Conservation (phyloP, 2,113 vertebrate species). For the Megaceryle maxima region DNA sequence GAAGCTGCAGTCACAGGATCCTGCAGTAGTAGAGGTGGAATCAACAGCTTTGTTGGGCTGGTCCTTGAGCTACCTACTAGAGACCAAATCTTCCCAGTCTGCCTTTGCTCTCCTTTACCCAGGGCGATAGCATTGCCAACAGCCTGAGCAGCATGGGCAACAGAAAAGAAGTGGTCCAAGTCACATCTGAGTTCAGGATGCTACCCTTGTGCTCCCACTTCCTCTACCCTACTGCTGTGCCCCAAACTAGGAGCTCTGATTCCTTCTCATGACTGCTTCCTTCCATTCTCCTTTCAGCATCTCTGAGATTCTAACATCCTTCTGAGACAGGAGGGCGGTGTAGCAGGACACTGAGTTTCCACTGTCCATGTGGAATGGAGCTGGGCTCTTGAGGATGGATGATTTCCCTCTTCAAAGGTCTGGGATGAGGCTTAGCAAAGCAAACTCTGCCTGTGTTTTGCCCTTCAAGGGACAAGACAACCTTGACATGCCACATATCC, state of each 20-base stretch:
- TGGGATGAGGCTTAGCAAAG: background rate
- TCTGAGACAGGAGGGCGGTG: fast-evolving
- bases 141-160: background rate
- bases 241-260: background rate
- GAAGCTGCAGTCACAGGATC: background rate
- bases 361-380: background rate
- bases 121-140: too few species aligned
- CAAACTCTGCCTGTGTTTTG: background rate
- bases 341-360: background rate
- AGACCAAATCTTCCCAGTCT: background rate
- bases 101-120: background rate
- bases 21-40: background rate
- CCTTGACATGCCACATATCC: background rate
- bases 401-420: background rate
- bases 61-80: background rate
- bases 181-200: background rate
- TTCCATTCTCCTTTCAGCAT: background rate
- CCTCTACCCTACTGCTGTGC: background rate
- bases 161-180: background rate
- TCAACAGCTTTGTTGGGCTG: background rate
- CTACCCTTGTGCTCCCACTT: background rate
- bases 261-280: background rate
- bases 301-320: background rate
- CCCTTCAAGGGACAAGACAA: background rate
- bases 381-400: background rate